phyloP scores from a whole-genome alignment of 2,888 invertebrate genomes.

The Heliconius aoede region DNA sequence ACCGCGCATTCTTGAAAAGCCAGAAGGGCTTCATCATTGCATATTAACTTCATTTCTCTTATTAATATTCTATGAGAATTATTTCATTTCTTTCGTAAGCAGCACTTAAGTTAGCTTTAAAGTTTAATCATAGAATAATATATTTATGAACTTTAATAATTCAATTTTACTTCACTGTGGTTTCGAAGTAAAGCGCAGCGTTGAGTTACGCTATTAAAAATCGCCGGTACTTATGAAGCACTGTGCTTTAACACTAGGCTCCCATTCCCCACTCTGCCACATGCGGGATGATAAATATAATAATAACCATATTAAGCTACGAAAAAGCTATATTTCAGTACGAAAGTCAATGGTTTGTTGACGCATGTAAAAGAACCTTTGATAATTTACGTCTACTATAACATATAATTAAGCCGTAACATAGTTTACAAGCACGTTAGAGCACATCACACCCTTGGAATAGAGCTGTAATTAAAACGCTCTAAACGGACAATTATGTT shows the following conservation, averaged over 20 bases:
- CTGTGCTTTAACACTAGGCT: no score
- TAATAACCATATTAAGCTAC: neutral
- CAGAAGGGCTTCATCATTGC: slow-evolving; percentile 75
- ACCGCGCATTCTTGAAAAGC: slow-evolving; percentile 75
- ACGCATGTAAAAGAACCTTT: slow-evolving; percentile 31
- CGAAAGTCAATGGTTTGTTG: slow-evolving; percentile 9
- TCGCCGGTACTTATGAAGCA: no score
- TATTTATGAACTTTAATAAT: neutral
- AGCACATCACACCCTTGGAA: slow-evolving; percentile 75
- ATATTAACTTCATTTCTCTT: slow-evolving; percentile 68
- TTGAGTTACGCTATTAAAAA: no score
- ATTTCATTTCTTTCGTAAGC: neutral
- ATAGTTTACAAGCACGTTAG: slow-evolving; percentile 76
- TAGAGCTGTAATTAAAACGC: slow-evolving; percentile 80
- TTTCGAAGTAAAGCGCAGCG: no score
- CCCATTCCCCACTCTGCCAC: no score
- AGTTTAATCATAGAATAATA: neutral
- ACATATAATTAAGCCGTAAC: slow-evolving; percentile 57
- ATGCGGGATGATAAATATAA: neutral
- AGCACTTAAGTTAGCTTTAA: neutral
- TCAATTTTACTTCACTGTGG: no score
- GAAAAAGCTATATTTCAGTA: neutral
- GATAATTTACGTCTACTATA: slow-evolving; percentile 43
- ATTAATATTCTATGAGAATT: slow-evolving; percentile 58
- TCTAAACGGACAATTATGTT: slow-evolving; percentile 74